phyloP scores from a whole-genome alignment of 2,113 vertebrate species.

The Hemiscyllium ocellatum region DNA sequence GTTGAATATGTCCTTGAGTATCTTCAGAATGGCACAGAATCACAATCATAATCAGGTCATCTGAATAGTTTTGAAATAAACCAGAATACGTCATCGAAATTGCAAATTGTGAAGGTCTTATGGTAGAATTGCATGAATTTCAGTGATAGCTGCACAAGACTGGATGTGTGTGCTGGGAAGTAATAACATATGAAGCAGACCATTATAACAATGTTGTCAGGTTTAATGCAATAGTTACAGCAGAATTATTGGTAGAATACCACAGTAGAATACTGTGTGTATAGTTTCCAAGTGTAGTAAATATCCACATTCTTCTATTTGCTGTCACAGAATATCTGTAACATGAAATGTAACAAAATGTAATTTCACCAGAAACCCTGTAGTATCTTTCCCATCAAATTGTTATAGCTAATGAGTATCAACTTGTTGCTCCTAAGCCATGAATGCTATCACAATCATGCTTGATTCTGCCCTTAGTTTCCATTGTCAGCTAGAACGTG shows the following conservation, averaged over 20 bases:
- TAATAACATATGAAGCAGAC: neutral
- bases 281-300: neutral
- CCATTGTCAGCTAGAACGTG: neutral
- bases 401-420: neutral
- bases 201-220: neutral
- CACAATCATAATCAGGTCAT: neutral
- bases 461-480: neutral
- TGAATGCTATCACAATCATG: neutral
- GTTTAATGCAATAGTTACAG: neutral
- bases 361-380: neutral
- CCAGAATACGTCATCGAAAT: neutral
- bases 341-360: too few species aligned
- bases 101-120: neutral
- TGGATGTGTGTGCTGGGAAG: neutral
- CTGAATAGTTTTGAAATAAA: neutral
- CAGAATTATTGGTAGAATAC: neutral
- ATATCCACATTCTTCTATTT: neutral
- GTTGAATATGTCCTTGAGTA: neutral
- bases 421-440: neutral
- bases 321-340: neutral
- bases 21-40: neutral
- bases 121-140: neutral
- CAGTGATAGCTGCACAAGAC: neutral
- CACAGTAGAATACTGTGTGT: too few species aligned
- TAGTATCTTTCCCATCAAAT: neutral